Percentiles rank a stretch among this genome's conserved stretches.
phyloP scores from a whole-genome alignment of 2,113 vertebrate species.

The Sialia sialis region DNA sequence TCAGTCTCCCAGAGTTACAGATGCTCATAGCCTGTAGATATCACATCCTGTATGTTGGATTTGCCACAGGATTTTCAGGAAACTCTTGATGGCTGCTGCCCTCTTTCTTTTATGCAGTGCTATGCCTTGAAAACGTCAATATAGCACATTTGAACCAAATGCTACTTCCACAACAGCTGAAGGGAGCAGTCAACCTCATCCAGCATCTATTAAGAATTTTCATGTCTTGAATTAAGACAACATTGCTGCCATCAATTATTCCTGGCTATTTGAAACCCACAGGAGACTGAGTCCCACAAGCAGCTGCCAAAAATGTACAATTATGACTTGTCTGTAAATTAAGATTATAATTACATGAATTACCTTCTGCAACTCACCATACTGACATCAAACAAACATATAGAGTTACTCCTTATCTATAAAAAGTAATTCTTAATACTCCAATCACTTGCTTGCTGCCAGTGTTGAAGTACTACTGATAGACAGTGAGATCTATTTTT shows the following conservation, averaged over 20 bases:
- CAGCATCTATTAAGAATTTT: background rate
- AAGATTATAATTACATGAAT: background rate
- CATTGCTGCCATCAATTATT: background rate
- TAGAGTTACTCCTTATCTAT: background rate
- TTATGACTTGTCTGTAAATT: background rate
- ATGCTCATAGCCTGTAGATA: background rate
- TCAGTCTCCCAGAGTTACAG: background rate
- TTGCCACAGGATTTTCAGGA: background rate
- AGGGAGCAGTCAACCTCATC: background rate
- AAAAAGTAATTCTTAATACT: background rate
- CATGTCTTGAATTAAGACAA: background rate
- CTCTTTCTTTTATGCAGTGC: background rate
- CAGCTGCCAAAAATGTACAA: background rate
- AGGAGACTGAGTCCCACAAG: background rate
- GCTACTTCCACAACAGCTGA: background rate
- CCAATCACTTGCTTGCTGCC: background rate
- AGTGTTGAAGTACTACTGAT: background rate
- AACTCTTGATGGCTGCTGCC: constrained; percentile 25
- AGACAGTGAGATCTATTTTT: background rate
- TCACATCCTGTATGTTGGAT: background rate
- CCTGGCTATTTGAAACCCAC: background rate
- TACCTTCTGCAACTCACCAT: background rate
- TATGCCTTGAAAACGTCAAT: background rate
- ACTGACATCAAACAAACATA: background rate
- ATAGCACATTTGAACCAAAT: background rate